Conservation (phyloP, 2,797 vertebrate species). For the Falco peregrinus region DNA sequence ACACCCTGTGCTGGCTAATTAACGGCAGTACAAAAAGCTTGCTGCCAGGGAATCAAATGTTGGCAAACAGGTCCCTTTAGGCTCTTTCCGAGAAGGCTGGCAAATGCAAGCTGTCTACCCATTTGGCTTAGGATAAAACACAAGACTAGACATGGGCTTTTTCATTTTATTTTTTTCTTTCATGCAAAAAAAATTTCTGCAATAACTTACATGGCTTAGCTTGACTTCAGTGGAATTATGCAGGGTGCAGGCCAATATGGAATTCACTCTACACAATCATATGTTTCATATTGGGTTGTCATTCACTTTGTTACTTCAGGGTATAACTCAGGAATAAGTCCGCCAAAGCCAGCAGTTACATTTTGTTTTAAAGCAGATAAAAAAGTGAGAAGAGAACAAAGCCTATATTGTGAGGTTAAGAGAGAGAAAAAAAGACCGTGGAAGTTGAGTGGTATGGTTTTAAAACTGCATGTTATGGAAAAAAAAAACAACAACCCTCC, state of each 20-base stretch:
- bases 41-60: slow-evolving; percentile 37
- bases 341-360: background rate
- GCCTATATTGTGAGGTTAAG: background rate
- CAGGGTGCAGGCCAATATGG: background rate
- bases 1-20: slow-evolving; percentile 23
- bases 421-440: background rate
- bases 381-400: background rate
- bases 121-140: slow-evolving; percentile 41
- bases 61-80: slow-evolving; percentile 50
- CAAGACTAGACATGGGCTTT: background rate
- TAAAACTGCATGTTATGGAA: background rate
- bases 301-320: background rate
- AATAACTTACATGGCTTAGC: background rate
- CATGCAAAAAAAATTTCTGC: background rate
- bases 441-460: background rate
- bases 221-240: slow-evolving; percentile 17
- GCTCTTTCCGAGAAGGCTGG: slow-evolving; percentile 34
- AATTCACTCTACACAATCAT: background rate
- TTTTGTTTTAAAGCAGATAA: background rate
- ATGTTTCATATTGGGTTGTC: slow-evolving; percentile 18
- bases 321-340: background rate
- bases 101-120: slow-evolving; percentile 27
- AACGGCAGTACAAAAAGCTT: background rate
- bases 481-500: background rate
- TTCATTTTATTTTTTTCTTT: background rate